Conservation (phyloP, 2,888 invertebrate species). For the Xanthorhoe designata region DNA sequence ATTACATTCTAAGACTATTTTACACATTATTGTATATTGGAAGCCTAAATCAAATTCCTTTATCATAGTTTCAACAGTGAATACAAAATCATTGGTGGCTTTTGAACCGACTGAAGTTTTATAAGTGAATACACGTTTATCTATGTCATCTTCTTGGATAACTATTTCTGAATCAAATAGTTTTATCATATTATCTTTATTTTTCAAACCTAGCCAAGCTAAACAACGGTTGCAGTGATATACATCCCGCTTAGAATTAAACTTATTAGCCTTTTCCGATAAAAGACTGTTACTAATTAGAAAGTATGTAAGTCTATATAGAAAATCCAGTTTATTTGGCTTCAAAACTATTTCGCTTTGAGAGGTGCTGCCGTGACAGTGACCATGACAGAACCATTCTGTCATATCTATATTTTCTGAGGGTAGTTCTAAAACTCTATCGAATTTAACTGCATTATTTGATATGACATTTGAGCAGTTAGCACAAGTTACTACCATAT, state of each 20-base stretch:
- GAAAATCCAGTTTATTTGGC: constrained; percentile 83
- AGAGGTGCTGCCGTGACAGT: constrained; percentile 59
- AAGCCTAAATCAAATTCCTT: constrained; percentile 77
- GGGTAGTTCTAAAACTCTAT: constrained; percentile 87
- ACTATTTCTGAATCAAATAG: constrained; percentile 86
- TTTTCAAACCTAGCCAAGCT: constrained; percentile 84
- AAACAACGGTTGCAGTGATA: constrained; percentile 85
- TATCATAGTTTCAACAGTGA: constrained; percentile 80
- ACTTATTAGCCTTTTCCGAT: constrained; percentile 73
- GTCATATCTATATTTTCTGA: constrained; percentile 85
- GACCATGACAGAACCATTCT: constrained; percentile 89
- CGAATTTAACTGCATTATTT: constrained; percentile 78
- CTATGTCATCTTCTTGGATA: constrained; percentile 61
- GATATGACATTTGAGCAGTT: constrained; percentile 79
- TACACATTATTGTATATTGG: constrained; percentile 82
- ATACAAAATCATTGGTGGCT: constrained; percentile 81
- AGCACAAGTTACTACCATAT: constrained; percentile 67
- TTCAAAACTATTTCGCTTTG: constrained; percentile 60
- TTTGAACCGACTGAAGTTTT: constrained; percentile 55
- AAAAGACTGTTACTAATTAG: constrained; percentile 74
- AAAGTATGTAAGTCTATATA: constrained; percentile 85
- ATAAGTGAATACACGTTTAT: constrained; percentile 61
- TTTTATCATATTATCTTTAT: constrained; percentile 72
- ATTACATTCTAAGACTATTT: constrained; percentile 82
- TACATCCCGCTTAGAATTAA: constrained; percentile 74